These are phyloP conservation scores for Toxotes jaculatrix DNA, from an alignment of 2,113 vertebrate species.

Conservation along the genomic window DNA sequence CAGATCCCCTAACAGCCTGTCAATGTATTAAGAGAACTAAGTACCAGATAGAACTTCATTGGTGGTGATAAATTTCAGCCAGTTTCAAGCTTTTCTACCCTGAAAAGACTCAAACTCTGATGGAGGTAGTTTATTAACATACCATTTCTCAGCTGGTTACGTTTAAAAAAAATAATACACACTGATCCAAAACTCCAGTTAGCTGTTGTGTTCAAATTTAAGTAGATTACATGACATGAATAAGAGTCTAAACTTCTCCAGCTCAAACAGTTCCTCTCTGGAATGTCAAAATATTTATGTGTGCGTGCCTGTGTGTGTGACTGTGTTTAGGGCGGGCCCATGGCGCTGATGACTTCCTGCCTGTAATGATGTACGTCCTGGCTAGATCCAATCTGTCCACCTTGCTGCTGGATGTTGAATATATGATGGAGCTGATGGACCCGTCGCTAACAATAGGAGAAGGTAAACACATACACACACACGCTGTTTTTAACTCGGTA, in stretches of 20 bases:
- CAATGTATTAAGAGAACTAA: background rate
- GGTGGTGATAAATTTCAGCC: no score
- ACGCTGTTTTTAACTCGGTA: background rate
- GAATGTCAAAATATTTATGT: constrained; percentile 39
- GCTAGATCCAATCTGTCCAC: constrained; percentile 90
- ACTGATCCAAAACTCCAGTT: no score
- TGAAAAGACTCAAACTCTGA: no score
- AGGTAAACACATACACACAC: constrained; percentile 80
- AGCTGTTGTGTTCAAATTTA: background rate
- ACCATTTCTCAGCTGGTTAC: no score
- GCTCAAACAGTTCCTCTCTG: background rate
- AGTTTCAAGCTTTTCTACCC: no score
- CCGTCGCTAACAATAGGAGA: constrained; percentile 95
- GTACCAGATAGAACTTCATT: no score
- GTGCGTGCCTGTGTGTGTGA: constrained; percentile 8
- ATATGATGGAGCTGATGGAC: constrained; percentile 99
- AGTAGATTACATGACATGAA: background rate
- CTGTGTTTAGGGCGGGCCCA: constrained; percentile 88
- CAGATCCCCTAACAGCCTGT: constrained; percentile 22
- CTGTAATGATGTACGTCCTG: constrained; percentile 97
- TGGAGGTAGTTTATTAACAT: no score
- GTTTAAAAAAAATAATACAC: no score
- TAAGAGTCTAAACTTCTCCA: background rate
- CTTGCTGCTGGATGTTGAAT: constrained; percentile 93
- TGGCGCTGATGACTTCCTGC: constrained; percentile 97